phyloP scores from a whole-genome alignment of 2,113 vertebrate species.

The Lycocorax pyrrhopterus region DNA sequence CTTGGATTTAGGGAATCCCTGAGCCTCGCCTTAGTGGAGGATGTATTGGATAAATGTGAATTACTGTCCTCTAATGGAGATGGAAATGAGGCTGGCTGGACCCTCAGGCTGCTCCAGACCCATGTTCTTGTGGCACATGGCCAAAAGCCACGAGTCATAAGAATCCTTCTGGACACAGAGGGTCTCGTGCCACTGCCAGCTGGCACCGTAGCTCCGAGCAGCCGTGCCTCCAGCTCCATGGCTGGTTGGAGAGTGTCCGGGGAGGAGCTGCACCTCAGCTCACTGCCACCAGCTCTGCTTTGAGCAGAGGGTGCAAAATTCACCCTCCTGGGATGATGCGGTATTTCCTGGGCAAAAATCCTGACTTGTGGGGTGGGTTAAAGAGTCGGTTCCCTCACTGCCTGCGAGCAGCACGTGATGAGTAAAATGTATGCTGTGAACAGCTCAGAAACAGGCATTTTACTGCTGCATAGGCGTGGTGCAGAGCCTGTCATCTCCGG shows the following conservation, averaged over 20 bases:
- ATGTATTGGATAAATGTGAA: neutral
- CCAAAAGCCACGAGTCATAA: neutral
- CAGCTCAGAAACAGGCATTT: slow-evolving; percentile 26
- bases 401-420: slow-evolving; percentile 33
- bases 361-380: neutral
- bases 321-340: neutral
- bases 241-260: neutral
- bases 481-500: slow-evolving; percentile 49
- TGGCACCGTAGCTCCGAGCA: neutral
- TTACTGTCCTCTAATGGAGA: neutral
- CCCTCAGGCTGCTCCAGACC: neutral
- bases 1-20: neutral
- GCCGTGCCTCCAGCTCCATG: neutral
- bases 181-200: neutral
- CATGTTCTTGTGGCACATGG: neutral
- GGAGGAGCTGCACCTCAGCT: neutral
- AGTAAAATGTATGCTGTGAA: slow-evolving; percentile 1
- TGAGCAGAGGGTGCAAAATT: neutral
- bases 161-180: neutral
- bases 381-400: neutral
- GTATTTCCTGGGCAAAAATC: neutral
- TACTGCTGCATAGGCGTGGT: slow-evolving; percentile 49
- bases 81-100: neutral
- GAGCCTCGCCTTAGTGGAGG: neutral
- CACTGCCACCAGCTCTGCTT: neutral